Base-by-base conservation (phyloP, 1,140 invertebrate species). In the Hypothenemus hampei region DNA sequence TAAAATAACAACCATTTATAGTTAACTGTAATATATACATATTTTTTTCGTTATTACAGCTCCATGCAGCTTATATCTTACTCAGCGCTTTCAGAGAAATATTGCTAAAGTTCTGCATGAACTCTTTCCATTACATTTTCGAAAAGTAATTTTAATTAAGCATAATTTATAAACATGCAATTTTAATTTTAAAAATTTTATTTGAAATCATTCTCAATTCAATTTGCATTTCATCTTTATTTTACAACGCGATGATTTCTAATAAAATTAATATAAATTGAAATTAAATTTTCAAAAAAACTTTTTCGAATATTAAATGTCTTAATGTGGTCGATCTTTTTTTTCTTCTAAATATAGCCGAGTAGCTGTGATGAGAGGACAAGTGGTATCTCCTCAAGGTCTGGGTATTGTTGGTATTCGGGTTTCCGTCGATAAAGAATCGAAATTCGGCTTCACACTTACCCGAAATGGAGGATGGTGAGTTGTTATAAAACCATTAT, bases 351-450 rank as follows among this genome's bases (percentile, higher is more conserved):
- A 29, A 47, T 50, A 41, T 57, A 98, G 95, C 77, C 92, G 96
- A 72, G 94, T 97, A 64, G 95, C 96, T 63, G 94, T 99, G 65
- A 96, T 99, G 81, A 83, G 97, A 67, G 97, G 97, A 56, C 89
- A 92, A 75, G 93, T 98, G 57, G 82, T 97, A 48, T 91, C 92
- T 37, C 83, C 86, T 49, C 89, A 95, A 76, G 93, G 93, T 59
- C 84, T 94, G 47, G 93, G 95, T 50, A 88, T 99, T 72, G 87
- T 94, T 68, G 95, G 95, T 63, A 94, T 98, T 64, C 80, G 95
- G 59, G 94, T 99, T n/a, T 91, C 89, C 35, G 91, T 98, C 48
- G 91, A 93, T 71, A 82, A 85, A 55, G 91, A 97, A 70, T 87
- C 91, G n/a, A 78, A 87, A 55, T 92, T 96, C 73, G 97, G 97